Evolutionary conservation across 2,113 vertebrate species (phyloP).

Genomic region (Martes martes): DNA sequence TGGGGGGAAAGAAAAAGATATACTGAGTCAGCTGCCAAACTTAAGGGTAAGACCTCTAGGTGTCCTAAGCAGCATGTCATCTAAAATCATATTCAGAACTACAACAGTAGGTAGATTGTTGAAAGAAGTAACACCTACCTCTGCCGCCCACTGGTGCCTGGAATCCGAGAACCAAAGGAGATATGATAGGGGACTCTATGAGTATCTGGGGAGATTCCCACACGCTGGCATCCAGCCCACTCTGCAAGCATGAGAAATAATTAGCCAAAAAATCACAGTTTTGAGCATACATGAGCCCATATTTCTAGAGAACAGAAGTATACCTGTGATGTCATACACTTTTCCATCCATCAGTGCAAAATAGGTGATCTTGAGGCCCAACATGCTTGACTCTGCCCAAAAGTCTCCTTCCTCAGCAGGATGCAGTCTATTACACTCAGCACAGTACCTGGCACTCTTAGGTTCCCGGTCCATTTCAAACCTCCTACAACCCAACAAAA

Average conservation of each 20-base stretch:
- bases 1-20: not conserved
- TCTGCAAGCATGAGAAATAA: constrained; percentile 81
- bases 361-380: constrained; percentile 95
- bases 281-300: not conserved
- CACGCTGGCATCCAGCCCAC: constrained; percentile 95
- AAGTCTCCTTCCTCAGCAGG: constrained; percentile 94
- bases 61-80: not conserved
- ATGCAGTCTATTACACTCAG: constrained; percentile 89
- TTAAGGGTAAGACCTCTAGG: not conserved
- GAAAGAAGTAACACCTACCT: constrained; percentile 81
- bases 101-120: not conserved
- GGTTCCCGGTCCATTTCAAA: constrained; percentile 95
- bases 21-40: constrained; percentile 4
- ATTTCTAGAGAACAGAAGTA: not conserved
- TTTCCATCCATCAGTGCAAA: constrained; percentile 95
- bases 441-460: constrained; percentile 90
- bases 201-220: constrained; percentile 93
- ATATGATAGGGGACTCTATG: constrained; percentile 96
- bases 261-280: constrained; percentile 26
- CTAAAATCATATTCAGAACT: constrained; percentile 35
- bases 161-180: constrained; percentile 90
- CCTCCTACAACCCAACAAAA: constrained; percentile 82
- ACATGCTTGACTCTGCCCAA: constrained; percentile 97
- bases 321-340: constrained; percentile 96
- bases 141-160: constrained; percentile 84